These are phyloP conservation scores for Venusia cambrica DNA, from an alignment of 2,888 invertebrate genomes.

Conservation along the genomic window DNA sequence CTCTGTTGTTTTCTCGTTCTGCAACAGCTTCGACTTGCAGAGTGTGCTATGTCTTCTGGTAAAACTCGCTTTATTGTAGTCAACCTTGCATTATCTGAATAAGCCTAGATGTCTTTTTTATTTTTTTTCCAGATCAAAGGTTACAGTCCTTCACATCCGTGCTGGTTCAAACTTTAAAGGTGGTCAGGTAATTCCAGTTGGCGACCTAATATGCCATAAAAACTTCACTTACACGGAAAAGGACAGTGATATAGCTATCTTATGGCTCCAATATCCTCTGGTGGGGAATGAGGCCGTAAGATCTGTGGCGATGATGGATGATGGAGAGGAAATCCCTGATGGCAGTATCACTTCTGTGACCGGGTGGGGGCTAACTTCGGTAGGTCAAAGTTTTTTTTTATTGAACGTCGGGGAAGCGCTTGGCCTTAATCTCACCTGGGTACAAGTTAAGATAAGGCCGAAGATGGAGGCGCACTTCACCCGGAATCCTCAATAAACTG, in stretches of 20 bases:
- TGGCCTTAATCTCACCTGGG: no score
- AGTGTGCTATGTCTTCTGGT: no score
- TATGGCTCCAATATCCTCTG: constrained; percentile 74
- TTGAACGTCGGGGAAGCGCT: no score
- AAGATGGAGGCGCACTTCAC: no score
- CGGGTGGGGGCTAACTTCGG: constrained; percentile 65
- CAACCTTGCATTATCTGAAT: no score
- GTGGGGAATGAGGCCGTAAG: constrained; percentile 62
- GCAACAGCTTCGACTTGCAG: no score
- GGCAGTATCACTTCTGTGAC: constrained; percentile 61
- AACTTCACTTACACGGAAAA: constrained; percentile 69
- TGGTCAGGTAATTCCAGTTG: constrained; percentile 73
- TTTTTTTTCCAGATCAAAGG: constrained; percentile 40
- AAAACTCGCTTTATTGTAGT: no score
- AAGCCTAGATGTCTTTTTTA: no score
- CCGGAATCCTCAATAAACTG: no score
- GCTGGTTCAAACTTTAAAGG: constrained; percentile 74
- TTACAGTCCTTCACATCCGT: constrained; percentile 59
- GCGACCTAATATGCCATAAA: constrained; percentile 71
- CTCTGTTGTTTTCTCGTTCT: no score
- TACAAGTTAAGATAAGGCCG: no score
- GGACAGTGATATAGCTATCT: constrained; percentile 81
- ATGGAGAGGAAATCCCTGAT: constrained; percentile 52
- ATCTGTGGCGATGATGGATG: constrained; percentile 61
- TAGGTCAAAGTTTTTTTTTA: no score